These are phyloP conservation scores for Heliconius congener DNA, from an alignment of 1,140 invertebrate genomes.

Conservation along the genomic window DNA sequence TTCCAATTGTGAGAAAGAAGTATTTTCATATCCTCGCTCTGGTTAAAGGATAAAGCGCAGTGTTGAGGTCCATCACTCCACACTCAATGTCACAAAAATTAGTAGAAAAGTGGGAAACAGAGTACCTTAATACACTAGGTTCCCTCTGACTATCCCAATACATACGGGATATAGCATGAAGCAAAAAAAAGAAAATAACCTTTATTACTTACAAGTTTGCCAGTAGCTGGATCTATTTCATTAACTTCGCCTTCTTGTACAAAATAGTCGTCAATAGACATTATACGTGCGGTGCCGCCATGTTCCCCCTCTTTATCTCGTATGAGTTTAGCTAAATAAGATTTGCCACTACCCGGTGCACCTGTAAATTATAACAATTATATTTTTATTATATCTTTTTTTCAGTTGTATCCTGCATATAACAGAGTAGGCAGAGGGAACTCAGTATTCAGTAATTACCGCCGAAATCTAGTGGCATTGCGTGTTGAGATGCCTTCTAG, in stretches of 20 bases:
- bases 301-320: conserved; percentile 86
- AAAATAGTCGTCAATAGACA: conserved; percentile 98
- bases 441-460: background rate
- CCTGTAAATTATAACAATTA: conserved; percentile 75
- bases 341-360: conserved; percentile 94
- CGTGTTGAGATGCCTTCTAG: too few species aligned
- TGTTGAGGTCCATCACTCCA: too few species aligned
- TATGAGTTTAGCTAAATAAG: conserved; percentile 92
- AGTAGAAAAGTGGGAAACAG: too few species aligned
- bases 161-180: background rate
- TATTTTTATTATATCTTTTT: conserved; percentile 8
- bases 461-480: too few species aligned
- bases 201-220: conserved; percentile 80
- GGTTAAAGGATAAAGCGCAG: too few species aligned
- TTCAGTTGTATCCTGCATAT: too few species aligned
- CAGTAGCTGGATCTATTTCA: conserved; percentile 88
- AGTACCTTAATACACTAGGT: too few species aligned
- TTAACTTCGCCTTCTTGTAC: conserved; percentile 94
- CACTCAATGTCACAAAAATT: too few species aligned
- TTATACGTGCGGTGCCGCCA: conserved; percentile 88
- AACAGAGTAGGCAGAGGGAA: too few species aligned
- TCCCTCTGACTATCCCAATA: too few species aligned
- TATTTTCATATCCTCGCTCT: too few species aligned
- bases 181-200: conserved; percentile 34
- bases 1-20: too few species aligned